Conservation (phyloP, 2,888 invertebrate species). For the Heliconius aoede region DNA sequence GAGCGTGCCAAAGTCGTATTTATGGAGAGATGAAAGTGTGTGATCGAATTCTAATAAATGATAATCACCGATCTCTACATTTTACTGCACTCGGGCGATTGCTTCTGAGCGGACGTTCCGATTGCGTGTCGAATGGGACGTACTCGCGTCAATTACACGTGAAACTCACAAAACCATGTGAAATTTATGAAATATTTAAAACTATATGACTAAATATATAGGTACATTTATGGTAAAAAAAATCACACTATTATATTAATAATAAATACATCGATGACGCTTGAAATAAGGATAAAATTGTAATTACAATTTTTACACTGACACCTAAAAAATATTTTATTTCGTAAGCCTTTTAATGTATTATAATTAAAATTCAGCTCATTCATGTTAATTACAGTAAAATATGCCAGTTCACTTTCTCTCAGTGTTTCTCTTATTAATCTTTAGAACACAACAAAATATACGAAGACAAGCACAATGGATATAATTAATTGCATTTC, state of each 20-base stretch:
- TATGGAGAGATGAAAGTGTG: constrained; percentile 43
- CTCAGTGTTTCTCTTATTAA: constrained; percentile 50
- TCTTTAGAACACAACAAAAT: constrained; percentile 42
- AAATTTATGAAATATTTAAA: not conserved
- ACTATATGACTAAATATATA: not conserved
- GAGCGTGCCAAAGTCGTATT: constrained; percentile 32
- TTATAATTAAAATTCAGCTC: constrained; percentile 37
- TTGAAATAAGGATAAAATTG: not conserved
- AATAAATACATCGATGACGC: not conserved
- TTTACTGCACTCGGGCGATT: constrained; percentile 37
- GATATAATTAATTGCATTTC: constrained; percentile 50
- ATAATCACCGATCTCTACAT: constrained; percentile 38
- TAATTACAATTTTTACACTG: not conserved
- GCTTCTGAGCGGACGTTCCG: constrained; percentile 31
- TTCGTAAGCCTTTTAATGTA: constrained; percentile 16
- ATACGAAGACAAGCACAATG: constrained; percentile 36
- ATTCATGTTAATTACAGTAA: constrained; percentile 73
- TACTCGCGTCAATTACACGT: constrained; percentile 17
- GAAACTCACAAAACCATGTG: constrained; percentile 2
- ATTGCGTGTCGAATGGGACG: constrained; percentile 33
- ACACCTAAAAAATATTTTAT: not conserved
- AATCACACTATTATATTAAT: not conserved
- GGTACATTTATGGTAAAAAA: not conserved
- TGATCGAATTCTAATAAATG: constrained; percentile 45
- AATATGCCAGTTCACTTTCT: constrained; percentile 78